These are phyloP conservation scores for Drosophila gaucha DNA, from an alignment of 2,888 invertebrate species.

Conservation along the genomic window DNA sequence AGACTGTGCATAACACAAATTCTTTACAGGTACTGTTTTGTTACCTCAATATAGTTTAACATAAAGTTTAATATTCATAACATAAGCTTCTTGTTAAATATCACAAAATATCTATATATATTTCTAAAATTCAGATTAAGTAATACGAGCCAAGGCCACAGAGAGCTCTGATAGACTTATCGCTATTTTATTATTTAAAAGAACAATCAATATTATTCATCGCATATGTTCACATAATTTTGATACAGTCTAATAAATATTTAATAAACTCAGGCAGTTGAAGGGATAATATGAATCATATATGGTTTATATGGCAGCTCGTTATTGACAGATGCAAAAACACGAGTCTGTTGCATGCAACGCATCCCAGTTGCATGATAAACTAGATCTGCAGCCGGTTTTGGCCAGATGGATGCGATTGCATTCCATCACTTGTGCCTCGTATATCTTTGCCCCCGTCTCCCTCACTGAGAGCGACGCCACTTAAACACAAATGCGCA, in stretches of 20 bases:
- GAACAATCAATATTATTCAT: not conserved
- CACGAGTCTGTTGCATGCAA: not conserved
- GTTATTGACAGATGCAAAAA: conserved; percentile 5
- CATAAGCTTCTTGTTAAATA: too few relatives aligned
- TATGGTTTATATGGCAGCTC: conserved; percentile 2
- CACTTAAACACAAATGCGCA: conserved; percentile 46
- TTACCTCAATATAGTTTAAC: too few relatives aligned
- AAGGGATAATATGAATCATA: not conserved
- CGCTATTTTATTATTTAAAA: not conserved
- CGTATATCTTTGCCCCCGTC: conserved; percentile 9
- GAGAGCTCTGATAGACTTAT: not conserved
- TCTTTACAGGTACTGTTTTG: too few relatives aligned
- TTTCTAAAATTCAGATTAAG: too few relatives aligned
- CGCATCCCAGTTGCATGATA: conserved; percentile 16
- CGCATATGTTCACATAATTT: not conserved
- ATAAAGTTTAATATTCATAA: too few relatives aligned
- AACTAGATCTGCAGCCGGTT: conserved; percentile 20
- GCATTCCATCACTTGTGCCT: conserved; percentile 65
- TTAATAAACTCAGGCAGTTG: conserved; percentile 2
- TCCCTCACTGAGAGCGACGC: not conserved
- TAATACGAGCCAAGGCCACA: not conserved
- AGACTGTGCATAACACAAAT: too few relatives aligned
- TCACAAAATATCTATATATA: too few relatives aligned
- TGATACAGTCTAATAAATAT: conserved; percentile 5
- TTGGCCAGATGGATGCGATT: conserved; percentile 38